Conservation (phyloP, 2,888 invertebrate species). For the Drosophila stalkeri region DNA sequence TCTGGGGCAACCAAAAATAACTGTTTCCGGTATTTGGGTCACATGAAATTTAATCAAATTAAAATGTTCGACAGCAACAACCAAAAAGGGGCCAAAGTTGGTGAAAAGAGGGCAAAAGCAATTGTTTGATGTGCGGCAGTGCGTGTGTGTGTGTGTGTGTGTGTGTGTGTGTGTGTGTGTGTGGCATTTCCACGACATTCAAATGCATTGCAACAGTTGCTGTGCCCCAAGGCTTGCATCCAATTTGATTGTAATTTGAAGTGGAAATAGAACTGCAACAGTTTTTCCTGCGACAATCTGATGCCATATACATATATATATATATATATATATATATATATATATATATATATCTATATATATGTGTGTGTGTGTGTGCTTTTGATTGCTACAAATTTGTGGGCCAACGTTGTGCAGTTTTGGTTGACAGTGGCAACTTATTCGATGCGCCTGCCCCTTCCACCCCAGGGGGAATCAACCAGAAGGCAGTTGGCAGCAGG, state of each 20-base stretch:
- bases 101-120: conserved; percentile 49
- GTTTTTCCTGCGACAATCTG: conserved; percentile 30
- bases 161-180: conserved; percentile 9
- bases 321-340: neutral
- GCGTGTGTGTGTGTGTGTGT: conserved; percentile 21
- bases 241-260: conserved; percentile 68
- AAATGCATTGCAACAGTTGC: conserved; percentile 63
- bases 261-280: conserved; percentile 55
- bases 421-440: conserved; percentile 68
- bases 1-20: conserved; percentile 78
- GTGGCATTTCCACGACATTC: conserved; percentile 39
- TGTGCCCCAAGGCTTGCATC: conserved; percentile 41
- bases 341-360: neutral
- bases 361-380: conserved; percentile 17
- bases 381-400: conserved; percentile 69
- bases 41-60: conserved; percentile 83
- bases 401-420: conserved; percentile 60
- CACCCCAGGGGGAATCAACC: conserved; percentile 63
- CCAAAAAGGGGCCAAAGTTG: conserved; percentile 47
- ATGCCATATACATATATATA: no score
- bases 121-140: conserved; percentile 56
- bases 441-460: conserved; percentile 5
- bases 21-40: conserved; percentile 81
- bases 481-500: neutral
- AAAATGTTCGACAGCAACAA: conserved; percentile 75